Base-by-base conservation (phyloP, 2,797 vertebrate species). In the Halcyon badia region DNA sequence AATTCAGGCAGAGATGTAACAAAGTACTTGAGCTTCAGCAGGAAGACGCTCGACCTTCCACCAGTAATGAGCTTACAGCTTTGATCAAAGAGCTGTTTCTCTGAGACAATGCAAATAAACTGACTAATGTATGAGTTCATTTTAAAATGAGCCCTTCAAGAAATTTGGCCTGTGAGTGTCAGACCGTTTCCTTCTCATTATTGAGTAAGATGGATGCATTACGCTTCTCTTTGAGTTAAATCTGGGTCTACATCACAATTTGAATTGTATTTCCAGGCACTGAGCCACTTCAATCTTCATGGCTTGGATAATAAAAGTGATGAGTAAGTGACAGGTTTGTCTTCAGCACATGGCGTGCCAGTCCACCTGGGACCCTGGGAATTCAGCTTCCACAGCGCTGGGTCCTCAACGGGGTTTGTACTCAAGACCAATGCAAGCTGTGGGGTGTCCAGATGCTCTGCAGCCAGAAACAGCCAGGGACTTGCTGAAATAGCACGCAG, bases 231-330 rank as follows among this genome's bases (percentile, higher is more conserved):
- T 71, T 68, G 60, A 94, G 48, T 75, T 87, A 92, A 87, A 95
- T 80, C 64, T 85, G 28, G 52, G 57, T 64, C 84, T 83, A 49
- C 14, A 9, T 60, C 64, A 87, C 44, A 58, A 91, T 73, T 49
- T 85, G 51, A 96, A 92, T 89, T 77, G 22, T 86, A 87, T 83
- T 89, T 83, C 48, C 52, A 91, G 87, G 44, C 71, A 48, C 39
- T 8, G 52, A 84, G 39, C 17, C 76, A 64, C 84, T 92, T 89
- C 37, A 80, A 64, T 77, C 91, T 89, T 75, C 62, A 71, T 37
- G 60, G 20, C 15, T 64, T 71, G 44, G 37, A 77, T 80, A 94
- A 89, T 33, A 91, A 62, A 89, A 93, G 41, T 12, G 1, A 77
- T 70, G 71, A 94, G 51, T 66, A 96, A 81, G 72, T 62, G 77